Evolutionary conservation across 92 coral and sea anemone species (phyloP).

Genomic region (Zoanthus sociatus): DNA sequence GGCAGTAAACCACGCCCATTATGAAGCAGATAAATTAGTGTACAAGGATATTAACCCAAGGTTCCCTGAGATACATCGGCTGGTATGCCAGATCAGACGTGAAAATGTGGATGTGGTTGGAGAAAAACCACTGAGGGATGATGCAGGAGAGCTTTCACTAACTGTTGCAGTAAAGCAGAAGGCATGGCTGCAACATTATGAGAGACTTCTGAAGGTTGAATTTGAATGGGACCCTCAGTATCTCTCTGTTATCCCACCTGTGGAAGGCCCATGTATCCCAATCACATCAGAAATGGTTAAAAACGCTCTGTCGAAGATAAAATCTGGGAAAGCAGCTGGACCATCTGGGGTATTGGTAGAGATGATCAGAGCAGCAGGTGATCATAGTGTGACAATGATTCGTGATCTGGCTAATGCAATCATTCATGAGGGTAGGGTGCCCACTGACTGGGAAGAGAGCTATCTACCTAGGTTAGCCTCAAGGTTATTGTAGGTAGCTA

Average conservation of each 20-base stretch:
- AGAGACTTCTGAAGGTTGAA: constrained; percentile 49
- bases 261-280: constrained; percentile 35
- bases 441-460: background rate
- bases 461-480: no score
- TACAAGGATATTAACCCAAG: constrained; percentile 18
- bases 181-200: constrained; percentile 56
- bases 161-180: constrained; percentile 29
- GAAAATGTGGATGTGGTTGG: constrained; percentile 59
- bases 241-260: constrained; percentile 28
- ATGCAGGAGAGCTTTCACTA: constrained; percentile 45
- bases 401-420: background rate
- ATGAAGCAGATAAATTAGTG: constrained; percentile 43
- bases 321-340: no score
- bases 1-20: constrained; percentile 6
- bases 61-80: constrained; percentile 24
- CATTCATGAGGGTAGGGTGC: background rate
- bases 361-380: background rate
- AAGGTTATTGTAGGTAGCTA: no score
- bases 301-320: background rate
- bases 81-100: constrained; percentile 50
- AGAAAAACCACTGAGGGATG: constrained; percentile 46
- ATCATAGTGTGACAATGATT: background rate
- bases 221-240: constrained; percentile 46
- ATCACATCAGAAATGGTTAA: constrained; percentile 41
- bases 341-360: no score